Conservation (phyloP, 1,140 invertebrate genomes). For the Drosophila mojavensis region DNA sequence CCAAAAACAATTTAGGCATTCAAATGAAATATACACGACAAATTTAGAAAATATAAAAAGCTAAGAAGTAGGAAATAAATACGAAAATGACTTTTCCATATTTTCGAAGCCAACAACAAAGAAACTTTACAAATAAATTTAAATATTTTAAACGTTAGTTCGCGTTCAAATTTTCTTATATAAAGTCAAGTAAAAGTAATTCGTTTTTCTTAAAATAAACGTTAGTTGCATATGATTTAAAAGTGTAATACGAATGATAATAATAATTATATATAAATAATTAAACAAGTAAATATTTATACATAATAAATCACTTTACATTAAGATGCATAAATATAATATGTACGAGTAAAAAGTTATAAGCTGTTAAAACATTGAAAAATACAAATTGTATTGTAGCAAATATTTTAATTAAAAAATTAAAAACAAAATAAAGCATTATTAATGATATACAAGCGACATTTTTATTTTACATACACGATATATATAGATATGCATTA, state of each 20-base stretch:
- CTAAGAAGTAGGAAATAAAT: slow-evolving; percentile 13
- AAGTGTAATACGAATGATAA: slow-evolving; percentile 73
- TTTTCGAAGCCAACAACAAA: slow-evolving; percentile 31
- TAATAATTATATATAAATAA: slow-evolving; percentile 64
- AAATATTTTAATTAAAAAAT: slow-evolving; percentile 68
- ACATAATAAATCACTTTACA: slow-evolving; percentile 65
- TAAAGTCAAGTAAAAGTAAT: slow-evolving; percentile 31
- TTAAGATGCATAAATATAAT: slow-evolving; percentile 52
- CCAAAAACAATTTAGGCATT: slow-evolving; percentile 68
- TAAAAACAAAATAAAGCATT: slow-evolving; percentile 76
- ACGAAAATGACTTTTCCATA: slow-evolving; percentile 3
- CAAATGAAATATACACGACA: slow-evolving; percentile 73
- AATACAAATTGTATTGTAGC: slow-evolving; percentile 72
- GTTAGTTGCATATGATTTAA: slow-evolving; percentile 70
- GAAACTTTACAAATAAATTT: slow-evolving; percentile 46
- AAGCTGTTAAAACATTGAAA: slow-evolving; percentile 72
- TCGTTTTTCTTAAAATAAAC: slow-evolving; percentile 45
- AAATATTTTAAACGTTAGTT: slow-evolving; percentile 69
- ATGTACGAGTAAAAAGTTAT: slow-evolving; percentile 69
- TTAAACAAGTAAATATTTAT: slow-evolving; percentile 52
- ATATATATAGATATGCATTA: slow-evolving; percentile 29
- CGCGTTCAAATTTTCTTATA: slow-evolving; percentile 70
- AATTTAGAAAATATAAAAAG: slow-evolving; percentile 43
- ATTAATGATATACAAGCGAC: slow-evolving; percentile 60
- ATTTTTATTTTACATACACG: slow-evolving; percentile 14